Percentiles rank a stretch among this genome's conserved stretches.
These are phyloP conservation scores for Lacerta viridis DNA, from an alignment of 2,797 vertebrate species.

Conservation along the genomic window DNA sequence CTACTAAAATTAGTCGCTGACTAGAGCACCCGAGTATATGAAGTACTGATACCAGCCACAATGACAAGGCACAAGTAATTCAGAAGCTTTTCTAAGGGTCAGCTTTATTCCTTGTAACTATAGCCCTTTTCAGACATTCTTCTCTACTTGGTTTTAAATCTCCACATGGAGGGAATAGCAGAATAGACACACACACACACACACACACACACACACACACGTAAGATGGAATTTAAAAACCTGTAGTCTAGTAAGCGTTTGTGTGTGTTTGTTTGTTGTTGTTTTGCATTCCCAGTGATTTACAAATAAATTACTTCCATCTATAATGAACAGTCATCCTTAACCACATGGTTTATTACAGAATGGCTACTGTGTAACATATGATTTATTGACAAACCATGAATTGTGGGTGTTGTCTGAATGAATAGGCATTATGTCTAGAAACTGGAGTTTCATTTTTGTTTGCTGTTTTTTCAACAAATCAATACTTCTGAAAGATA, in stretches of 20 bases:
- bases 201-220: too few relatives aligned
- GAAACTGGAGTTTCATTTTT: conserved; percentile 11
- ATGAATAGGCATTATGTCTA: conserved; percentile 14
- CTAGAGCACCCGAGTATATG: background rate
- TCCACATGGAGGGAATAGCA: background rate
- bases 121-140: background rate
- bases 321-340: background rate
- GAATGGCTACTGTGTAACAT: rapidly evolving
- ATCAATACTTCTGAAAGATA: background rate
- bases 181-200: too few relatives aligned
- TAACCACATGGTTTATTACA: background rate
- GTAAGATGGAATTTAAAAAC: background rate
- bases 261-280: too few relatives aligned
- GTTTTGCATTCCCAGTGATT: background rate
- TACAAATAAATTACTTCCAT: background rate
- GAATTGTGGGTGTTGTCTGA: background rate
- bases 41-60: background rate
- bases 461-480: conserved; percentile 31
- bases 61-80: conserved; percentile 8
- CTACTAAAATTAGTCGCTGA: conserved; percentile 31
- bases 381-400: background rate
- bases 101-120: background rate
- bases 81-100: background rate
- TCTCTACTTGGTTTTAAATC: background rate
- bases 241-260: background rate